Conservation (phyloP, 53 echinoderm and acorn worm genomes). For the Paracentrotus lividus region DNA sequence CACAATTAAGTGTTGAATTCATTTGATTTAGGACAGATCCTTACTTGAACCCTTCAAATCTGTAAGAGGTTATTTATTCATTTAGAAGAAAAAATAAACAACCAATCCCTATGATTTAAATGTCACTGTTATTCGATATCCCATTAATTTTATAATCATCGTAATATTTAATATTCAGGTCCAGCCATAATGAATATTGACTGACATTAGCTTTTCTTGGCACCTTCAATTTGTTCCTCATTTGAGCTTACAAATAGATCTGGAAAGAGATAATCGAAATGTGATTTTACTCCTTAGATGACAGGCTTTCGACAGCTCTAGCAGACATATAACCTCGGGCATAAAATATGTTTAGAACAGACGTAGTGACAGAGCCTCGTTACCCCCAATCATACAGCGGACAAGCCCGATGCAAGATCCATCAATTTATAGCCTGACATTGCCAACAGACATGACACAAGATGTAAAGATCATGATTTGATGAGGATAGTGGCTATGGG, state of each 20-base stretch:
- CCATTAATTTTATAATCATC: no score
- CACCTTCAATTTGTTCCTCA: background rate
- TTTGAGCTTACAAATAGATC: background rate
- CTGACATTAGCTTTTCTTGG: background rate
- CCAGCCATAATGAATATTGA: background rate
- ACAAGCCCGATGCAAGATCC: background rate
- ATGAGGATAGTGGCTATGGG: background rate
- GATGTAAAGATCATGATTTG: background rate
- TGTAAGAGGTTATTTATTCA: no score
- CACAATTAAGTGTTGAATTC: no score
- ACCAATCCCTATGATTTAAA: no score
- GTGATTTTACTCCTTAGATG: background rate
- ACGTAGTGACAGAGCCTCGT: conserved; percentile 4
- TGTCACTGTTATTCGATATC: no score
- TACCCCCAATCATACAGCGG: background rate
- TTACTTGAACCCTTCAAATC: no score
- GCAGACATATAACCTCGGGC: background rate
- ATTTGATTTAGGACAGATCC: no score
- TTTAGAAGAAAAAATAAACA: no score
- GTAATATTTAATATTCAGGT: no score
- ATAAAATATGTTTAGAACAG: background rate
- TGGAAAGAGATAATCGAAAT: background rate
- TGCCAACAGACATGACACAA: background rate
- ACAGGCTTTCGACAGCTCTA: background rate
- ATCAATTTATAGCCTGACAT: conserved; percentile 15